A percentile compares a stretch with the other conserved stretches of the same genome.
Conservation (phyloP, 2,797 vertebrate genomes). For the Intellagama lesueurii region DNA sequence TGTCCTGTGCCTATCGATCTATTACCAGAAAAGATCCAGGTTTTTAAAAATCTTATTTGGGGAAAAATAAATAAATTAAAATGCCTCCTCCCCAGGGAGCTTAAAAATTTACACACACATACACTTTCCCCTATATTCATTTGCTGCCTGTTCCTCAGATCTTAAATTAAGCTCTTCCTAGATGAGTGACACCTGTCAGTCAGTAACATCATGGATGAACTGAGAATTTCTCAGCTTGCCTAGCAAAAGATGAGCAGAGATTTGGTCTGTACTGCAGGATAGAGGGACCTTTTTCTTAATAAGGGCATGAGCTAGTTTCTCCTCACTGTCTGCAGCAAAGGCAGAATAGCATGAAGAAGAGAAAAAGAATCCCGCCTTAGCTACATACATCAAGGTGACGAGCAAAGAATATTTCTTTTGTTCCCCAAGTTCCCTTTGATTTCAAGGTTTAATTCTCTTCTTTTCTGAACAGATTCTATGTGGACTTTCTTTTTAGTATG, state of each 20-base stretch:
- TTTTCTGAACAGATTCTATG: background rate
- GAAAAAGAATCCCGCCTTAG: background rate
- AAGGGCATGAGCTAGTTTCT: background rate
- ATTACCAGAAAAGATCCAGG: background rate
- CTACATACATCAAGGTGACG: background rate
- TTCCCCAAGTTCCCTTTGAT: conserved; percentile 12
- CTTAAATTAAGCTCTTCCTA: conserved; percentile 13
- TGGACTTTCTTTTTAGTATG: background rate
- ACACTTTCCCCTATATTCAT: background rate
- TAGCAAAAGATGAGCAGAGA: background rate
- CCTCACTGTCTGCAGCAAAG: background rate
- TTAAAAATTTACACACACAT: conserved; percentile 12
- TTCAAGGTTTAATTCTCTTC: background rate
- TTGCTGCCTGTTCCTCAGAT: background rate
- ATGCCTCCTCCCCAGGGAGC: background rate
- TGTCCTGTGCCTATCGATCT: background rate
- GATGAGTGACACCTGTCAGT: conserved; percentile 26
- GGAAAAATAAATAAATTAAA: no score
- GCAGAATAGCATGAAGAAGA: background rate
- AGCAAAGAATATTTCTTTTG: background rate
- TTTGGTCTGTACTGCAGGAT: background rate
- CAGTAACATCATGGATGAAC: background rate
- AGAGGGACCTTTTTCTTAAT: background rate
- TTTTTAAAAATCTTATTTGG: background rate
- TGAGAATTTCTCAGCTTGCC: no score